Evolutionary conservation across 2,888 invertebrate genomes (phyloP).

Genomic region (Frankliniella intonsa): DNA sequence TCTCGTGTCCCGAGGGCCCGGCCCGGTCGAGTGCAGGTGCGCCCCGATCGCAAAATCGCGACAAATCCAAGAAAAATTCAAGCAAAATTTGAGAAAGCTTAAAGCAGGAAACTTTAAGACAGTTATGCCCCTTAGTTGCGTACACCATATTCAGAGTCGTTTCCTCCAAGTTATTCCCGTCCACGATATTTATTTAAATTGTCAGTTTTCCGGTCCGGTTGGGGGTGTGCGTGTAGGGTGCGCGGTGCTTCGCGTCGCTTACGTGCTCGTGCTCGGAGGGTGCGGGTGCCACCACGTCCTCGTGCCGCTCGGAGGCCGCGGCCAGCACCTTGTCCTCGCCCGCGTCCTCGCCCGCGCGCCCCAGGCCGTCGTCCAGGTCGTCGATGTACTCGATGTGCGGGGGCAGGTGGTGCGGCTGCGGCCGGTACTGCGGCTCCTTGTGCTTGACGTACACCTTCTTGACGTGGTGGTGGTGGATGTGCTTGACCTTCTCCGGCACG

Average conservation of each 20-base stretch:
- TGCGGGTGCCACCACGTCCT: background rate
- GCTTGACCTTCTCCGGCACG: slow-evolving; percentile 41
- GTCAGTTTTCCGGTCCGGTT: too few species aligned
- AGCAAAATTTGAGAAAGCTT: too few species aligned
- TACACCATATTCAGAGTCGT: too few species aligned
- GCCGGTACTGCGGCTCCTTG: slow-evolving; percentile 30
- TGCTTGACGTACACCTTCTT: slow-evolving; percentile 40
- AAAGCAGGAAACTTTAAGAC: too few species aligned
- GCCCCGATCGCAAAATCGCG: too few species aligned
- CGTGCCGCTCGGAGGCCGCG: background rate
- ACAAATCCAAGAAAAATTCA: too few species aligned
- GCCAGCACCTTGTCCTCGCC: slow-evolving; percentile 11
- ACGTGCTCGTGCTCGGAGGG: background rate
- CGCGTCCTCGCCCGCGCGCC: slow-evolving; percentile 1
- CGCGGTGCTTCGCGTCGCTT: background rate
- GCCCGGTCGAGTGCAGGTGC: too few species aligned
- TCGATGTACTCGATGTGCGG: slow-evolving; percentile 16
- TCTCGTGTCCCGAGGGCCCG: too few species aligned
- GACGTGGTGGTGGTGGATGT: slow-evolving; percentile 41
- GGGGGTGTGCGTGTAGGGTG: background rate
- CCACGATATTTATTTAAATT: too few species aligned
- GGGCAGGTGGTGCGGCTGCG: too few species aligned
- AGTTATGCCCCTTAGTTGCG: too few species aligned
- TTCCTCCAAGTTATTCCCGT: too few species aligned
- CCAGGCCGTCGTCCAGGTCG: background rate